Base-by-base conservation (phyloP, 2,113 vertebrate species). In the Crotalus horridus region DNA sequence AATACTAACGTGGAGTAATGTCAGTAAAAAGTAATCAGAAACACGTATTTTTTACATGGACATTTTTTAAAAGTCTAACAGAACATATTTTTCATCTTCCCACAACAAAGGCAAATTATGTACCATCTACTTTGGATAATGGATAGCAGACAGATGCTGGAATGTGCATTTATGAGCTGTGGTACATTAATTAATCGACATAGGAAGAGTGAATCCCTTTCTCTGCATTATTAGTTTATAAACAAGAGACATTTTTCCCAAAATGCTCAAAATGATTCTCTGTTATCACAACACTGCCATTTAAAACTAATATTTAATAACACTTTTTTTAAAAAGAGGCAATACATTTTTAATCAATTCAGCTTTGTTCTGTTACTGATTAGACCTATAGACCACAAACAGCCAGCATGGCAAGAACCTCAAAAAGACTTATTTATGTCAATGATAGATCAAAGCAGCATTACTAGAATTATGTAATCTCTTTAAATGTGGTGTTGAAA, bases 341-440 rank as follows among this genome's bases (percentile, higher is more conserved):
- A 95, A 93, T 94, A 96, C 97, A 97, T 95, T 96, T 91, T 94
- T 96, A 81, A 97, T 96, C 92, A 95, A 93, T 93, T 96, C 94
- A 93, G 48, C 85, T 93, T 58, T 93, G 85, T 85, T 91, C 90
- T 95, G 93, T 74, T 94, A 93, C 90, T 93, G 96, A 96, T 97
- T 96, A 69, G 64, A 96, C 95, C 94, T 94, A 92, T 93, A 95
- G 87, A n/a, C 88, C 94, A 91, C 51, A 94, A 92, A 95, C 91
- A 94, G 89, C 43, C 94, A 87, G 89, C 91, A 95, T 95, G 92
- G 74, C 93, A 96, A 96, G 89, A 93, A 94, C 89, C 95, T 96
- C 6, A 46, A 74, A 92, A 92, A 92, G 95, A 51, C 89, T 64
- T 93, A 94, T 96, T 89, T 96, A 94, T 96, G 93, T 94, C 96